Base-by-base conservation (phyloP, 2,113 vertebrate species). In the Oostethus manadensis region DNA sequence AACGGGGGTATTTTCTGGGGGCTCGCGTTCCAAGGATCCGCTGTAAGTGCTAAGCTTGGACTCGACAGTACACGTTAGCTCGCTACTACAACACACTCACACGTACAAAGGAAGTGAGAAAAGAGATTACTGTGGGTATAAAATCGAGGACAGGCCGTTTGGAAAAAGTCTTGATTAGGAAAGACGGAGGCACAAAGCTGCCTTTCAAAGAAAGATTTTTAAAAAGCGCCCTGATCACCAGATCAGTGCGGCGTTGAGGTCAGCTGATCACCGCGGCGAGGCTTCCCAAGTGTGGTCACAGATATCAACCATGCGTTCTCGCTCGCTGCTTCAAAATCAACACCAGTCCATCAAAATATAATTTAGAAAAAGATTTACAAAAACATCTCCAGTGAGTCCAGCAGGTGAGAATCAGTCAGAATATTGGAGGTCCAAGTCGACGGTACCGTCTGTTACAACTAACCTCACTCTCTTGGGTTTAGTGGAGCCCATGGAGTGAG, bases 391-490 rank as follows among this genome's bases (percentile, higher is more conserved):
- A 51, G 56, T 29, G 46, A 44, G n/a, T 20, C 10, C 7, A 3
- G 17, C 17, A 21, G n/a, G 33, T 74, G 44, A 8, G 18, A 58
- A 69, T 88, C 71, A 90, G 62, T 92, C 89, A 0, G 90, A 88
- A 76, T 90, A 90, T 76, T 92, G 89, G 40, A 91, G 84, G 66
- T 91, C 89, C 51, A 91, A 74, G 71, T 90, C 89, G 23, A 92
- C 88, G 10, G 88, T 89, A 65, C 87, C 88, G 13, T 91, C 89
- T 1, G 88, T 90, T 29, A 91, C 89, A 46, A 92, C 89, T n/a
- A 92, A 70, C 74, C 90, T 84, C 60, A 92, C 88, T 45, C 89
- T 79, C 72, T 89, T 90, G 62, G 90, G 90, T 70, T 89, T 91
- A 20, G 84, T 75, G 20, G 84, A 15, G 17, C 77, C 84, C 74